Evolutionary conservation across 2,888 invertebrate species (phyloP).

Genomic region (Macrosoma leucophasiata): DNA sequence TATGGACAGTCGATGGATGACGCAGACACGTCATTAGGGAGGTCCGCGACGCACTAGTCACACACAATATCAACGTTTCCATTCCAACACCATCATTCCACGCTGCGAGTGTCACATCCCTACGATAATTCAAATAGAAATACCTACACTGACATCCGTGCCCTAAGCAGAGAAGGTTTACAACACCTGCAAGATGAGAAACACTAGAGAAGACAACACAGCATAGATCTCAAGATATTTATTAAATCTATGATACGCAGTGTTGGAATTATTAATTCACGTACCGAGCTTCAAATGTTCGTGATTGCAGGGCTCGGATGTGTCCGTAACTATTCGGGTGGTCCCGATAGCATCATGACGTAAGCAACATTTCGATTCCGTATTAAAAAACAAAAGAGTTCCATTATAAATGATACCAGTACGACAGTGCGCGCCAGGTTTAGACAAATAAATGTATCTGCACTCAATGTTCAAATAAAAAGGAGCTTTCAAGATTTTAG

Average conservation of each 20-base stretch:
- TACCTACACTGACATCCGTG: too few species aligned
- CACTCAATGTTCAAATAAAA: constrained; percentile 76
- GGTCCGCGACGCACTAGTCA: constrained; percentile 68
- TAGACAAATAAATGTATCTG: constrained; percentile 71
- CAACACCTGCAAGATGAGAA: too few species aligned
- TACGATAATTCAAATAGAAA: constrained; percentile 14
- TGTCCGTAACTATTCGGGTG: constrained; percentile 30
- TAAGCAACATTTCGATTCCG: constrained; percentile 33
- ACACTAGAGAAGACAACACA: too few species aligned
- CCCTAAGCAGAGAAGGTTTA: too few species aligned
- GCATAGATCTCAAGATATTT: too few species aligned
- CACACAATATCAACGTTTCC: too few species aligned
- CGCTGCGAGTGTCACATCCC: too few species aligned
- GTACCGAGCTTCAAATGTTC: too few species aligned
- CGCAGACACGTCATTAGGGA: constrained; percentile 38
- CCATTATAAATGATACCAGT: constrained; percentile 29
- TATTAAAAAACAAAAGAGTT: constrained; percentile 30
- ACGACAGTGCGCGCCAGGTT: constrained; percentile 69
- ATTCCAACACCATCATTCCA: constrained; percentile 14
- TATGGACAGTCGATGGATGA: constrained; percentile 32
- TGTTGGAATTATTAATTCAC: too few species aligned
- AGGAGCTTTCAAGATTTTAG: constrained; percentile 74
- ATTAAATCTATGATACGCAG: too few species aligned
- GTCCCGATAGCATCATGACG: constrained; percentile 33
- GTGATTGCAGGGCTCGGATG: constrained; percentile 25